Percentiles rank a stretch among this genome's conserved stretches.
Evolutionary conservation across 2,888 invertebrate species (phyloP).

Genomic region (Agrenia bidenticulata): DNA sequence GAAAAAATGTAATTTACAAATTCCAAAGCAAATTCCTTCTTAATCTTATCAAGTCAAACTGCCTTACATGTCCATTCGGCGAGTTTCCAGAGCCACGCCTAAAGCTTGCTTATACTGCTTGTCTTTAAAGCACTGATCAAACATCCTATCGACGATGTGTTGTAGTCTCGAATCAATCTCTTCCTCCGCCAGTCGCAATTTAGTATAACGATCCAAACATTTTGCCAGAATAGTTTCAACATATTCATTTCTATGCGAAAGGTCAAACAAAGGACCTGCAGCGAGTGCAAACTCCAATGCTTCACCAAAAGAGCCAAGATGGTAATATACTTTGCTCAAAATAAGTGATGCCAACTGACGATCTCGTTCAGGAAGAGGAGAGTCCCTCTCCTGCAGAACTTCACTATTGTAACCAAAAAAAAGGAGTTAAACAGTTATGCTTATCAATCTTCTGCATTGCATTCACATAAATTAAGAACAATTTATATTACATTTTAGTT

Average conservation of each 20-base stretch:
- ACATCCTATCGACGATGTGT: constrained; percentile 95
- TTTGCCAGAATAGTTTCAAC: constrained; percentile 91
- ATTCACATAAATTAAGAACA: neutral
- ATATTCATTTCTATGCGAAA: constrained; percentile 90
- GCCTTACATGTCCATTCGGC: constrained; percentile 86
- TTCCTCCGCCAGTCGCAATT: constrained; percentile 69
- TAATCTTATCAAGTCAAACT: neutral
- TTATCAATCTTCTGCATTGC: neutral
- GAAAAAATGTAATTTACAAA: neutral
- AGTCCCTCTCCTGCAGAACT: constrained; percentile 89
- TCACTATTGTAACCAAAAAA: constrained; percentile 62
- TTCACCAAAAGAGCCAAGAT: constrained; percentile 94
- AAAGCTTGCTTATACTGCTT: constrained; percentile 93
- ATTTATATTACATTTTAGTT: constrained; percentile 77
- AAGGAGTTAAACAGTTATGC: constrained; percentile 13
- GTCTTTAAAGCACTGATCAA: constrained; percentile 91
- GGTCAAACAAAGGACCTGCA: constrained; percentile 91
- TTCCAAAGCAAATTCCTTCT: neutral
- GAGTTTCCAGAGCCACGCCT: constrained; percentile 92
- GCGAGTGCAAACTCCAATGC: constrained; percentile 96
- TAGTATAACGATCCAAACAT: constrained; percentile 95
- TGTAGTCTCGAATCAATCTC: constrained; percentile 80
- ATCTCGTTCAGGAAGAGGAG: constrained; percentile 67
- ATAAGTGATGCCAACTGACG: constrained; percentile 93
- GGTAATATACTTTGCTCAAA: constrained; percentile 97